Base-by-base conservation (phyloP, 2,113 vertebrate species). In the Dipodomys merriami region DNA sequence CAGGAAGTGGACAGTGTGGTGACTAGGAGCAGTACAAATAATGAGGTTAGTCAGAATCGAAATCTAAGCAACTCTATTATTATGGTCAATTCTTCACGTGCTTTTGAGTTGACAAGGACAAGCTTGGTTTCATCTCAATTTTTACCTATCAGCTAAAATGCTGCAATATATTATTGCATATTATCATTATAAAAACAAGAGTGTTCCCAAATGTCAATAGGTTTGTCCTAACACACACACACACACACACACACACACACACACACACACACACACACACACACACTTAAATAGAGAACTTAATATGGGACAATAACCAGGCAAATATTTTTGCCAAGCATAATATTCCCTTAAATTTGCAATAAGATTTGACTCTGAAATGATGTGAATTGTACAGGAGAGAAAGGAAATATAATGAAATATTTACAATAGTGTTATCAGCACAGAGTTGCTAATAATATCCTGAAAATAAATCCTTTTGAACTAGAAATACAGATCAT, bases 251-350 rank as follows among this genome's bases (percentile, higher is more conserved):
- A 57, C 15, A 57, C 15, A 18, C 15, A 16, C 15, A 13, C 15
- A 16, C 15, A 57, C 15, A 49, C 12, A 49, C 12, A 49, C 49
- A 57, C 12, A 57, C 15, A 57, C 15, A 18, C 15, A 16, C 15
- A 13, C 15, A 16, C 15, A 57, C 15, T 57, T 57, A 57, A 57
- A 57, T 95, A 72, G 64, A 94, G 60, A 95, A 33, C 27, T 90
- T 60, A 83, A 27, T 64, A 35, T 88, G 62, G 95, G 77, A 93
- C 35, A 71, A 83, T 95, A 95, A 95, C 96, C 89, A 95, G 81
- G 78, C 71, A 91, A 93, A 69, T 0, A 2, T 67, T 91, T 88
- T 95, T 90, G 39, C 76, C 46, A 88, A 95, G 20, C 81, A 88
- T 30, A 90, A 74, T 88, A 95, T 90, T 93, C 85, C 49, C 84